These are phyloP conservation scores for Ceratina australensis DNA, from an alignment of 1,140 invertebrate species.

Conservation along the genomic window DNA sequence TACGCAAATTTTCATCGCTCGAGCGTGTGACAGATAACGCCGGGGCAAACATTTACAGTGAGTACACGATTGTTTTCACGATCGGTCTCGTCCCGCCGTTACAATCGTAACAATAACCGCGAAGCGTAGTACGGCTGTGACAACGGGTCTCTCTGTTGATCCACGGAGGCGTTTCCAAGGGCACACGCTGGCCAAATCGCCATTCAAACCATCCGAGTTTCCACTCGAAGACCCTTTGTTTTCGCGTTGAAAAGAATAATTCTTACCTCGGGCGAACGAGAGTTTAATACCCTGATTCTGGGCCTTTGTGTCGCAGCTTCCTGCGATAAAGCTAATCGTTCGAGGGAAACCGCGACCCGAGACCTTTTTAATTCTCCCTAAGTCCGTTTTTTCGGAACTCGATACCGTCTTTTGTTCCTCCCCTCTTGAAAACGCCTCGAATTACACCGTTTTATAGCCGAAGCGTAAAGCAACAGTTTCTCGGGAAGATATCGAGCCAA, in stretches of 20 bases:
- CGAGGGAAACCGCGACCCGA: too few species aligned
- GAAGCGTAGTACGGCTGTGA: slow-evolving; percentile 20
- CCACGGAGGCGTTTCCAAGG: slow-evolving; percentile 44
- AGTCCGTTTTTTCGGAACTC: not conserved
- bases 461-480: slow-evolving; percentile 11
- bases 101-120: not conserved
- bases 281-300: not conserved
- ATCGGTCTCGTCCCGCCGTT: too few species aligned
- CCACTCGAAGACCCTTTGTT: not conserved
- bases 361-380: too few species aligned
- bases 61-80: slow-evolving; percentile 31
- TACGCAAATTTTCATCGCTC: slow-evolving; percentile 17
- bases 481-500: not conserved
- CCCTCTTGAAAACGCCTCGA: too few species aligned
- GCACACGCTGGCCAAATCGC: not conserved
- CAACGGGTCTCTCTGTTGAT: slow-evolving; percentile 45
- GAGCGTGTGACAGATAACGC: slow-evolving; percentile 29
- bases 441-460: not conserved
- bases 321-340: not conserved
- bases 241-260: not conserved
- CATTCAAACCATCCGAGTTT: not conserved
- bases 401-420: not conserved
- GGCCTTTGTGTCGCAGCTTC: not conserved
- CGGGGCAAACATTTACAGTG: slow-evolving; percentile 13
- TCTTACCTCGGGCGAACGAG: not conserved